phyloP scores from a whole-genome alignment of 2,113 vertebrate genomes.

The Dicaeum eximium region DNA sequence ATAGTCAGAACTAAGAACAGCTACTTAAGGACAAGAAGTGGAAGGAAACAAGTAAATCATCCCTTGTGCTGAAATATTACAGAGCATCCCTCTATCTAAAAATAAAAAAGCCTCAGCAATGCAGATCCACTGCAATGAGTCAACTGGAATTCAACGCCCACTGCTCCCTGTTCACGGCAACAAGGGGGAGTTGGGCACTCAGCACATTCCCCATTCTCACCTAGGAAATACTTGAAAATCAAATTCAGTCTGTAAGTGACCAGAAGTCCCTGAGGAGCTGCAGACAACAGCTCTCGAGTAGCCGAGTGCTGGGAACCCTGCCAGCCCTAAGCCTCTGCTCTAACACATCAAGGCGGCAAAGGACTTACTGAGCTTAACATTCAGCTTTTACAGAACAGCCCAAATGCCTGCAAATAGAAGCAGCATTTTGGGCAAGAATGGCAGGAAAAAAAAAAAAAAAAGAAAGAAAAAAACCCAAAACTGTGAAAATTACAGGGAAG shows the following conservation, averaged over 20 bases:
- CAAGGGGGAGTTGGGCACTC: not conserved
- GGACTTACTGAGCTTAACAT: not conserved
- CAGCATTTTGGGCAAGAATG: not conserved
- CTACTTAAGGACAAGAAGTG: not conserved
- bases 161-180: not conserved
- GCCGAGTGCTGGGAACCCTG: not conserved
- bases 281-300: not conserved
- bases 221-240: not conserved
- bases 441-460: fast-evolving
- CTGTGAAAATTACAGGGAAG: slow-evolving; percentile 29
- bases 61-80: not conserved
- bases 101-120: not conserved
- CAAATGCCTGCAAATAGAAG: slow-evolving; percentile 13
- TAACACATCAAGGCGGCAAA: not conserved
- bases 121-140: not conserved
- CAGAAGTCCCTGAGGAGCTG: not conserved
- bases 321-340: not conserved
- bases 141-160: not conserved
- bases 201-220: not conserved
- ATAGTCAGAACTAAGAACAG: not conserved
- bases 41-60: slow-evolving; percentile 13
- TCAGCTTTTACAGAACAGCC: not conserved
- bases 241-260: not conserved
- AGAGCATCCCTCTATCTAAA: not conserved
- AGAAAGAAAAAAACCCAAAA: not conserved